These are phyloP conservation scores for Odocoileus hemionus DNA, from an alignment of 2,113 vertebrate species.

Conservation along the genomic window DNA sequence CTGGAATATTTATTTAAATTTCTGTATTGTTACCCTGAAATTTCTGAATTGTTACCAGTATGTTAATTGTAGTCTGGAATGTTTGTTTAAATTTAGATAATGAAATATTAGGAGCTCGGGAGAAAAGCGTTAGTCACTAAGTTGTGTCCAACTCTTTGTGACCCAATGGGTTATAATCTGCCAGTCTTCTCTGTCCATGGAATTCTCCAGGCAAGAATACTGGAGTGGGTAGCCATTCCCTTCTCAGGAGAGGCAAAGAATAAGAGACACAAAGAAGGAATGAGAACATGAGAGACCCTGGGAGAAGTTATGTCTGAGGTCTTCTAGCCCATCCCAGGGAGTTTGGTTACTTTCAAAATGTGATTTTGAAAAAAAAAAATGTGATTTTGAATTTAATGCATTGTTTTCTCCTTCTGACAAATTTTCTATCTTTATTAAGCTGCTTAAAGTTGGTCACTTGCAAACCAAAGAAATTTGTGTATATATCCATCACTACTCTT, in stretches of 20 bases:
- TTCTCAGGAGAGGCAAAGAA: not conserved
- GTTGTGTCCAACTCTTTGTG: not conserved
- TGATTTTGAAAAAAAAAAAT: not conserved
- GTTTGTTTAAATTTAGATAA: not conserved
- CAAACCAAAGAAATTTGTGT: not conserved
- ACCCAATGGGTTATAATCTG: not conserved
- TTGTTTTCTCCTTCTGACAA: not conserved
- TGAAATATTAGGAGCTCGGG: not conserved
- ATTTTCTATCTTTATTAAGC: not conserved
- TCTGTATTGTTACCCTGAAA: not conserved
- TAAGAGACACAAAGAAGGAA: not conserved
- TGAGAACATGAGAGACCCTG: not conserved
- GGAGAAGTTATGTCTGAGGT: not conserved
- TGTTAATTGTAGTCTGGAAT: not conserved
- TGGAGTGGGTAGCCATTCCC: not conserved
- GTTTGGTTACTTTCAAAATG: not conserved
- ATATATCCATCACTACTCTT: not conserved
- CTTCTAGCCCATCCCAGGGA: not conserved
- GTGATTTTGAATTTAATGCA: not conserved
- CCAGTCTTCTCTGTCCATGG: not conserved
- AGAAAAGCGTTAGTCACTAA: not conserved
- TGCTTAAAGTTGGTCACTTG: not conserved
- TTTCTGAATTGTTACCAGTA: not conserved
- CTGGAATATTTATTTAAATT: not conserved
- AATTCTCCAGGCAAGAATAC: not conserved